Evolutionary conservation across 2,888 invertebrate species (phyloP), one percentile per base, ranked within the genome.

Genomic region (Orthonevra nobilis): DNA sequence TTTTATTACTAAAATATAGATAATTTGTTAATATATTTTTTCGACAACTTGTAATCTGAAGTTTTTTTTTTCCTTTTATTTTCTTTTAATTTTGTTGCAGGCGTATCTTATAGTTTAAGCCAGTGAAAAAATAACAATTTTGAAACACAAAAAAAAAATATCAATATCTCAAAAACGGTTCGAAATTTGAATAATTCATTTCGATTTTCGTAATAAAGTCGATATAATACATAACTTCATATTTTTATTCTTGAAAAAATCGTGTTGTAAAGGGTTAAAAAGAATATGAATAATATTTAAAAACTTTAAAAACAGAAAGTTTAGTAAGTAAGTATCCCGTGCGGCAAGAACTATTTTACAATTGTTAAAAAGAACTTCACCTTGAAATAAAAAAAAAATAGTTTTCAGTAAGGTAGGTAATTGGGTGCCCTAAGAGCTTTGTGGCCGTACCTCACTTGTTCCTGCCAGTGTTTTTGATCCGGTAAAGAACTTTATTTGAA

Each of bases 141-240:
- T 3, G 10, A 17, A 14, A 38, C 14, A 5, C 14, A 38, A 12
- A 12, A 14, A 7, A 9, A 2, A 2, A n/a, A n/a, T n/a, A n/a
- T n/a, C 38, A 38, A 38, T 38, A 38, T 38, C 38, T 38, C 38
- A 38, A 38, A 38, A 38, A 38, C 0, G 15, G 38, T 3, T 38
- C 15, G 2, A 17, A 2, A 17, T 38, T 19, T 38, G 12, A 15
- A 7, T 4, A 38, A 14, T 1, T 1, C 1, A 38, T 1, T 19
- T 4, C 1, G 1, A 38, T 38, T 38, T 14, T 38, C 2, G 38
- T 5, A 14, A 14, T 12, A 14, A 19, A 4, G 1, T 1, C 38
- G 2, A 38, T 9, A 17, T 1, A 38, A 19, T 38, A 19, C 9
- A 14, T 38, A 9, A 38, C 12, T 3, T 23, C 23, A 23, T 23